phyloP scores from a whole-genome alignment of 2,797 vertebrate genomes.

The Semaprochilodus insignis region DNA sequence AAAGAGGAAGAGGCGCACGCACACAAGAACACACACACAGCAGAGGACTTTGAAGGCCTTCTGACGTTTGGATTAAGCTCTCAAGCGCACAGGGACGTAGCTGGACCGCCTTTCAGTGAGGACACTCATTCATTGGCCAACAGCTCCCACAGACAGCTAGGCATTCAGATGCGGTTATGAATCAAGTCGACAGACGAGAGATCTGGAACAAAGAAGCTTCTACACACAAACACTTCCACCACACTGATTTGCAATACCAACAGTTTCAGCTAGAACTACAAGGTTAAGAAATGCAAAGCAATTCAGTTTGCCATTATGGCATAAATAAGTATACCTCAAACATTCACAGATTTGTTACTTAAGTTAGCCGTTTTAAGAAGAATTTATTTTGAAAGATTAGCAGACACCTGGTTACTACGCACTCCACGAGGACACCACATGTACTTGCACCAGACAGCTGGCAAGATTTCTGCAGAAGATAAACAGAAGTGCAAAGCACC shows the following conservation, averaged over 20 bases:
- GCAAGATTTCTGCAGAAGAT: conserved; percentile 75
- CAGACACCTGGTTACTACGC: conserved; percentile 76
- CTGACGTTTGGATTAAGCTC: conserved; percentile 75
- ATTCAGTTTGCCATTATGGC: conserved; percentile 64
- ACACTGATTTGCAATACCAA: conserved; percentile 72
- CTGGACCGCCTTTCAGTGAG: conserved; percentile 80
- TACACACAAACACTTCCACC: conserved; percentile 78
- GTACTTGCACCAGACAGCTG: conserved; percentile 69
- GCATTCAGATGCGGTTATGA: conserved; percentile 84
- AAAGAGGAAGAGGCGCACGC: conserved; percentile 60
- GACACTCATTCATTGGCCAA: conserved; percentile 76
- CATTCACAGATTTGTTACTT: conserved; percentile 70
- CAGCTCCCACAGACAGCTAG: conserved; percentile 83
- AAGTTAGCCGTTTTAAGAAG: conserved; percentile 77
- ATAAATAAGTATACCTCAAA: conserved; percentile 71
- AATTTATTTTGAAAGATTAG: conserved; percentile 51
- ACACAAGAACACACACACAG: conserved; percentile 66
- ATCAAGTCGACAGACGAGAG: conserved; percentile 79
- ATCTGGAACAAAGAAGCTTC: conserved; percentile 87
- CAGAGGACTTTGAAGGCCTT: conserved; percentile 74
- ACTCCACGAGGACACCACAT: conserved; percentile 72
- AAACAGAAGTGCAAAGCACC: conserved; percentile 73
- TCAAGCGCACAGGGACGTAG: conserved; percentile 75
- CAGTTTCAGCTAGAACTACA: conserved; percentile 72
- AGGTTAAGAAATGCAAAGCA: conserved; percentile 77